Percentiles rank a stretch among this genome's conserved stretches.
Conservation (phyloP, 2,113 vertebrate species). For the Myotis brandtii region DNA sequence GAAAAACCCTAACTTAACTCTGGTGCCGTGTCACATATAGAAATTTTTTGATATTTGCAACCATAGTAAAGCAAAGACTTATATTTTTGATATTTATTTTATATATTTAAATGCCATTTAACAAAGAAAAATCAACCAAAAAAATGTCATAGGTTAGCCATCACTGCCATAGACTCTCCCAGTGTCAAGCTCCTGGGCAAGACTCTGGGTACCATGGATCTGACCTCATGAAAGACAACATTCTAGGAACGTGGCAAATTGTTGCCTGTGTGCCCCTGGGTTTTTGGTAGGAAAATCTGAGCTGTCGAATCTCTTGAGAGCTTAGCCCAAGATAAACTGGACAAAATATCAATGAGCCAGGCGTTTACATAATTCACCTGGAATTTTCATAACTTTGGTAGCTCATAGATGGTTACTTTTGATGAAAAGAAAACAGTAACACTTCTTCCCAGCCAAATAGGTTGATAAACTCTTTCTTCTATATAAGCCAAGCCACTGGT, state of each 20-base stretch:
- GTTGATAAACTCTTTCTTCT: background rate
- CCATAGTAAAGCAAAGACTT: too few species aligned
- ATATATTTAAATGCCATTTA: too few species aligned
- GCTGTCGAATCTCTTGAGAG: background rate
- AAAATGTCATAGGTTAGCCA: too few species aligned
- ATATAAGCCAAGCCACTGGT: background rate
- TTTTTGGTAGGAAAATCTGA: background rate
- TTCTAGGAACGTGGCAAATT: background rate
- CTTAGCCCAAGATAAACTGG: background rate
- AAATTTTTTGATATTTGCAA: too few species aligned
- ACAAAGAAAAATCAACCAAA: too few species aligned
- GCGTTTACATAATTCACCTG: background rate
- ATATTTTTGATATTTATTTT: too few species aligned
- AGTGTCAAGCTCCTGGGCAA: background rate
- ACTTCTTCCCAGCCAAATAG: background rate
- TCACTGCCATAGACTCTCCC: too few species aligned
- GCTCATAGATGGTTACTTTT: background rate
- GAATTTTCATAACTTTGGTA: background rate
- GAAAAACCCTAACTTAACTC: too few species aligned
- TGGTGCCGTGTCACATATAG: too few species aligned
- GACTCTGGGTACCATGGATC: background rate
- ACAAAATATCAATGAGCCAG: background rate
- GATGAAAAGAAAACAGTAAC: background rate
- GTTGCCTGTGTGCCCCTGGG: background rate
- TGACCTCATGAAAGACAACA: background rate